Percentiles rank a stretch among this genome's conserved stretches.
These are phyloP conservation scores for Lepidochrysops patricia DNA, from an alignment of 2,888 invertebrate genomes.

Conservation along the genomic window DNA sequence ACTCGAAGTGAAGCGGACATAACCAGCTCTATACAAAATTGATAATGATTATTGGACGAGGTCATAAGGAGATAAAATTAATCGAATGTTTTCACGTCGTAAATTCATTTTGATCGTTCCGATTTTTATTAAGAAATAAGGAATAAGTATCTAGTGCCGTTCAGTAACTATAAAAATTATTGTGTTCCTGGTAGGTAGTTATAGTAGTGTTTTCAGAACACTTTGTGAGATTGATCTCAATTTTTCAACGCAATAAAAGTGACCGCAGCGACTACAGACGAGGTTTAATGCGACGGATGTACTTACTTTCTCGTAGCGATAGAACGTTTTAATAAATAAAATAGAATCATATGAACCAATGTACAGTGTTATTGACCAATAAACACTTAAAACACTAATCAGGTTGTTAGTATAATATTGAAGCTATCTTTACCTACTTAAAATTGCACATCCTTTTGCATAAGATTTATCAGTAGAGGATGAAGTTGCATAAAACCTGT, in stretches of 20 bases:
- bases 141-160: too few relatives aligned
- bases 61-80: conserved; percentile 54
- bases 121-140: not conserved
- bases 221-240: too few relatives aligned
- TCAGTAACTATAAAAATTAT: too few relatives aligned
- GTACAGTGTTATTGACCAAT: not conserved
- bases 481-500: not conserved
- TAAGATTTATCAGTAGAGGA: not conserved
- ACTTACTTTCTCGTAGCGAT: too few relatives aligned
- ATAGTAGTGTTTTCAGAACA: too few relatives aligned
- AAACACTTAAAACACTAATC: not conserved
- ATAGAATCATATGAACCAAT: not conserved
- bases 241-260: too few relatives aligned
- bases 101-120: conserved; percentile 22
- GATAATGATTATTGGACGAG: conserved; percentile 69
- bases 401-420: not conserved
- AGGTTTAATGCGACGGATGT: too few relatives aligned
- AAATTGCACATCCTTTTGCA: not conserved
- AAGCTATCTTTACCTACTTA: not conserved
- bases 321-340: too few relatives aligned
- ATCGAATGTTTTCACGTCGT: conserved; percentile 65
- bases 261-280: too few relatives aligned
- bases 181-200: too few relatives aligned
- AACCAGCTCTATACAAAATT: conserved; percentile 64
- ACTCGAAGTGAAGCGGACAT: conserved; percentile 58